These are phyloP conservation scores for Caretta caretta DNA, from an alignment of 2,113 vertebrate species.

Conservation along the genomic window DNA sequence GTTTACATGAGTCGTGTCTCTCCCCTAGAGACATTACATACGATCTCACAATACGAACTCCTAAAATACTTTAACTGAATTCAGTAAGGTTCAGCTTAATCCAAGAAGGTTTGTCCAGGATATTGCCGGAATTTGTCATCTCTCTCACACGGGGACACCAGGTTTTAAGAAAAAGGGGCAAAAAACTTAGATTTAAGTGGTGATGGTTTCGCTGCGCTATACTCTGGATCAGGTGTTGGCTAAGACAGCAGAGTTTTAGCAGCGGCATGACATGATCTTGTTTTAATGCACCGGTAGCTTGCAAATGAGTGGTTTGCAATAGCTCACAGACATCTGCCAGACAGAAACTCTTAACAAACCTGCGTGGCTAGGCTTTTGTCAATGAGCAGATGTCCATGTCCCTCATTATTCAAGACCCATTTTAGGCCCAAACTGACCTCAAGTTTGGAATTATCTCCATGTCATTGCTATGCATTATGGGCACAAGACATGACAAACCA, in stretches of 20 bases:
- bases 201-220: not conserved
- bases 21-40: not conserved
- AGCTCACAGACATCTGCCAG: conserved; percentile 33
- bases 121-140: not conserved
- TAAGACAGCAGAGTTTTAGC: conserved; percentile 3
- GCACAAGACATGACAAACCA: not conserved
- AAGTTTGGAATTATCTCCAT: not conserved
- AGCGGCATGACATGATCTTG: not conserved
- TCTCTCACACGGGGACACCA: not conserved
- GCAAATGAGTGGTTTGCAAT: conserved; percentile 55
- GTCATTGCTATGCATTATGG: not conserved
- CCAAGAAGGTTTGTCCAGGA: not conserved
- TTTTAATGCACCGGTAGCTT: conserved; percentile 44
- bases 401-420: not conserved
- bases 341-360: conserved; percentile 12
- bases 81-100: not conserved
- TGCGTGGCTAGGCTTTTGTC: conserved; percentile 62
- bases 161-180: not conserved
- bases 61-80: not conserved
- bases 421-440: not conserved
- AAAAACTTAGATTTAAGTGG: not conserved
- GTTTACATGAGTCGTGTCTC: not conserved
- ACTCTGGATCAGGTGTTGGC: not conserved
- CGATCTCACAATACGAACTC: not conserved
- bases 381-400: not conserved